Evolutionary conservation across 2,113 vertebrate species (phyloP), one percentile per base, ranked within the genome.

Genomic region (Pachypanchax playfairii): DNA sequence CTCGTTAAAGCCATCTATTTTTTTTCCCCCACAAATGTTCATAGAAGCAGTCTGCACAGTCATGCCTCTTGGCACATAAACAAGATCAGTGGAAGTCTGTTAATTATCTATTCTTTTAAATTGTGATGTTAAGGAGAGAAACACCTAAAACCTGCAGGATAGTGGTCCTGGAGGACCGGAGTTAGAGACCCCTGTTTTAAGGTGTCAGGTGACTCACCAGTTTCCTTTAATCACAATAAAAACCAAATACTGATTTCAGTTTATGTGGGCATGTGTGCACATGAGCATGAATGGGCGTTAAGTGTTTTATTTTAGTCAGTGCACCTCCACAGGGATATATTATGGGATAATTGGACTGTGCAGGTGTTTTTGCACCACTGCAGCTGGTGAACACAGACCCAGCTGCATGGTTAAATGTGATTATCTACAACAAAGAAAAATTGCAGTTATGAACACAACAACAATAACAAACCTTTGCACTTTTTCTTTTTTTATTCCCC

Each of bases 291-390:
- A 62, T 66, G 35, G 65, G 52, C 44, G 57, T 57, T 52, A 50
- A 73, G 67, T 56, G 62, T 55, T 68, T 61, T 60, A 74, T 66
- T 73, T 72, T 31, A 41, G 72, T 54, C 22, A 38, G 59, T 1
- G 0, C 18, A 52, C 49, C 51, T 80, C 51, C 62, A 47, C 24
- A 29, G 55, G 51, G 65, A 60, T 36, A 22, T 35, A 62, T 75
- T 49, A 52, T 28, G 26, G 62, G 41, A 65, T 60, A 52, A 73
- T 25, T 65, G 29, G 43, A 54, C 29, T 52, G 39, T 17, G 20
- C 42, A 64, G 49, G 60, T 75, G 53, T 22, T 69, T 60, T 70
- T 42, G 15, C 35, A 41, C 4, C 63, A 61, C 58, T 46, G 42
- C 42, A 65, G 71, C 55, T 57, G 46, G 60, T 11, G 5, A 43